phyloP scores from a whole-genome alignment of 1,140 invertebrate genomes.

The Drosophila murphyi region DNA sequence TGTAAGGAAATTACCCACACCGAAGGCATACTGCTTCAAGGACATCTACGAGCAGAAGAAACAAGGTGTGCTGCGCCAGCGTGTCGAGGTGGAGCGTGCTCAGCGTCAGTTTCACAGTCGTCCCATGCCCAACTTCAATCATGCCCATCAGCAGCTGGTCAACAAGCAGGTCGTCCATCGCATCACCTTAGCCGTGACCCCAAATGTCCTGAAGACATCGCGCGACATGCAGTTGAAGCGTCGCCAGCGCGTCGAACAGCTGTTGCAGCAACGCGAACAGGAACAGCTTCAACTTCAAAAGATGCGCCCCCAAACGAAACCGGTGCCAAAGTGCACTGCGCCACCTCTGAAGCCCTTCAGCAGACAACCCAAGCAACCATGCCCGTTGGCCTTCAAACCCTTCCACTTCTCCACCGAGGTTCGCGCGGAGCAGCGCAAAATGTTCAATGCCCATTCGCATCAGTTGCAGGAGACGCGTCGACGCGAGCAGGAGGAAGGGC shows the following conservation, averaged over 20 bases:
- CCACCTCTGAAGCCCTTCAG: conserved; percentile 30
- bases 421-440: conserved; percentile 57
- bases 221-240: conserved; percentile 33
- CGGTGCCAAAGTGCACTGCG: conserved; percentile 11
- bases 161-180: conserved; percentile 29
- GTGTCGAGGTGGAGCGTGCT: conserved; percentile 44
- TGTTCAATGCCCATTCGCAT: conserved; percentile 38
- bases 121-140: conserved; percentile 65
- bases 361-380: neutral
- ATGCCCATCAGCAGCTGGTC: conserved; percentile 39
- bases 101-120: conserved; percentile 63
- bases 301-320: conserved; percentile 8
- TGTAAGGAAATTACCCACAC: neutral
- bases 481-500: conserved; percentile 44
- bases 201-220: conserved; percentile 60
- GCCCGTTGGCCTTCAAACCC: conserved; percentile 35
- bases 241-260: conserved; percentile 19
- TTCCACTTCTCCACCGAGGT: conserved; percentile 47
- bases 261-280: conserved; percentile 31
- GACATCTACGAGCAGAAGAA: conserved; percentile 63
- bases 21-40: conserved; percentile 63
- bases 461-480: conserved; percentile 42
- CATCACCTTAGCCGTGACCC: conserved; percentile 57
- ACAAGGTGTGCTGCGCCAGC: conserved; percentile 27
- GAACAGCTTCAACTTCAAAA: conserved; percentile 7